phyloP scores from a whole-genome alignment of 2,888 invertebrate genomes.

The Julus scanicus region DNA sequence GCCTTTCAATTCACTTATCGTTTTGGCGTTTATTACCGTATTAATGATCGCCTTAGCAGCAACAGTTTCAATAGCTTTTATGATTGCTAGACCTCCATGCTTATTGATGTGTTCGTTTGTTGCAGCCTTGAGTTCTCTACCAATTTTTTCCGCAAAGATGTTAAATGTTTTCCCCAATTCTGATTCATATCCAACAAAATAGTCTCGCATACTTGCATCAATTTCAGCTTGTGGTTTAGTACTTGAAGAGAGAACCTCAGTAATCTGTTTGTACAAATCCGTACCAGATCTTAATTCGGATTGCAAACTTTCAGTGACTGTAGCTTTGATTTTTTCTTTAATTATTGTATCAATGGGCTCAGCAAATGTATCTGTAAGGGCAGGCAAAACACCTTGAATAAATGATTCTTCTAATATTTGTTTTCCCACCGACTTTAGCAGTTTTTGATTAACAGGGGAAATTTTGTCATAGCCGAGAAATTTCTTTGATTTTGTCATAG shows the following conservation, averaged over 20 bases:
- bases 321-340: not conserved
- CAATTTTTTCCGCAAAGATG: not conserved
- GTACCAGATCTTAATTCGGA: not conserved
- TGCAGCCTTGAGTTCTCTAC: not conserved
- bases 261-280: not conserved
- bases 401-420: not conserved
- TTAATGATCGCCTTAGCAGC: not conserved
- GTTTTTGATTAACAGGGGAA: not conserved
- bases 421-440: not conserved
- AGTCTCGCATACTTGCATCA: not conserved
- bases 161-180: not conserved
- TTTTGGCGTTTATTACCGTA: not conserved
- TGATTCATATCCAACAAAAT: not conserved
- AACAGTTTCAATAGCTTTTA: not conserved
- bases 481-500: not conserved
- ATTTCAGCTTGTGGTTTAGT: not conserved
- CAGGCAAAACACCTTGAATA: not conserved
- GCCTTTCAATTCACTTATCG: not conserved
- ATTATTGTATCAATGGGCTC: not conserved
- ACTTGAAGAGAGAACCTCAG: not conserved
- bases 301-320: not conserved
- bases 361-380: not conserved
- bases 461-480: not conserved
- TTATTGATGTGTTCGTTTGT: not conserved
- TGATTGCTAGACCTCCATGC: not conserved